Percentiles rank a stretch among this genome's conserved stretches.
Conservation (phyloP, 2,888 invertebrate species). For the Eilema depressum region DNA sequence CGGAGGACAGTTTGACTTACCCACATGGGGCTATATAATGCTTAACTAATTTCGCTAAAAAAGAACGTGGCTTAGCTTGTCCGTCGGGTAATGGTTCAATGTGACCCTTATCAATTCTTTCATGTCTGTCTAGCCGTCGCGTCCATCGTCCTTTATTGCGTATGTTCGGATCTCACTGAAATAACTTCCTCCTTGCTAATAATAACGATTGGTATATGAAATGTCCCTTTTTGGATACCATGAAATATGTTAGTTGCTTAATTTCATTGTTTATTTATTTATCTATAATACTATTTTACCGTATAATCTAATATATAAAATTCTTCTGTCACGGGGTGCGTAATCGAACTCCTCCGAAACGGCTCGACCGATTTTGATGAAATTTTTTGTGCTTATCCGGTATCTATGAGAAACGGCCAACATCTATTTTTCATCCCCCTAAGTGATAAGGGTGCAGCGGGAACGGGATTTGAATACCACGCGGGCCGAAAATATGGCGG, state of each 20-base stretch:
- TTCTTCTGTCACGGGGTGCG: too few relatives aligned
- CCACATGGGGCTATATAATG: slow-evolving; percentile 28
- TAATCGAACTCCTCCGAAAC: too few relatives aligned
- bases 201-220: slow-evolving; percentile 37
- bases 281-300: too few relatives aligned
- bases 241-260: neutral
- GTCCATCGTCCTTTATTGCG: slow-evolving; percentile 58
- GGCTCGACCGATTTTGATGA: too few relatives aligned
- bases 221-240: slow-evolving; percentile 33
- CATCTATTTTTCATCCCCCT: too few relatives aligned
- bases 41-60: slow-evolving; percentile 53
- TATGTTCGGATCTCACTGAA: slow-evolving; percentile 46
- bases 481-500: too few relatives aligned
- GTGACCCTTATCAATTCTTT: slow-evolving; percentile 72
- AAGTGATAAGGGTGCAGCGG: too few relatives aligned
- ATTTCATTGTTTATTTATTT: neutral
- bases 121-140: slow-evolving; percentile 55
- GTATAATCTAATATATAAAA: too few relatives aligned
- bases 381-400: too few relatives aligned
- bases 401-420: too few relatives aligned
- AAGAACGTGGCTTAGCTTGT: slow-evolving; percentile 49
- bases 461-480: too few relatives aligned
- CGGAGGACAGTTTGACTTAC: slow-evolving; percentile 16
- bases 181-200: slow-evolving; percentile 45
- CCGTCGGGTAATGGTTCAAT: slow-evolving; percentile 59